phyloP scores from a whole-genome alignment of 2,797 vertebrate genomes.

The Rallus crepitans region DNA sequence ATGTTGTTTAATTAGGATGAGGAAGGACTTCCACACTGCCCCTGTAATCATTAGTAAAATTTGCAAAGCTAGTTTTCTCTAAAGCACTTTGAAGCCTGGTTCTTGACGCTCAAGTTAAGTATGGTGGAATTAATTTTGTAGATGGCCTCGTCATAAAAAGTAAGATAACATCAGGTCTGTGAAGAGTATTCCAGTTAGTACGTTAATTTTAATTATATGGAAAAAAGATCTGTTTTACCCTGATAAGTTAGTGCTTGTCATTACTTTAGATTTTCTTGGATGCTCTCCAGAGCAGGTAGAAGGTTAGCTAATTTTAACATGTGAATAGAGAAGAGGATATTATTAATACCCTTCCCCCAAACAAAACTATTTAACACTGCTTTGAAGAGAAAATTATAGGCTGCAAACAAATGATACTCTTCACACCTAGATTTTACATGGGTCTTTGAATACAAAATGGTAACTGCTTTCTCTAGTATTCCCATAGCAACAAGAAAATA shows the following conservation, averaged over 20 bases:
- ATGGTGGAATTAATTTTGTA: conserved; percentile 43
- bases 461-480: conserved; percentile 34
- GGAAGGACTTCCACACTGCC: not conserved
- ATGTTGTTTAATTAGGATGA: not conserved
- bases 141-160: conserved; percentile 1
- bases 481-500: conserved; percentile 67
- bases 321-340: conserved; percentile 35
- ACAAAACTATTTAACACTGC: conserved; percentile 45
- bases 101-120: conserved; percentile 35
- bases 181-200: conserved; percentile 33
- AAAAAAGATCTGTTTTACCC: conserved; percentile 41
- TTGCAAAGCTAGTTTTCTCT: conserved; percentile 31
- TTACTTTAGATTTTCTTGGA: conserved; percentile 22
- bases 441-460: conserved; percentile 41
- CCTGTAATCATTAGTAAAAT: not conserved
- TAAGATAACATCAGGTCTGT: conserved; percentile 29
- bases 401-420: conserved; percentile 26
- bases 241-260: conserved; percentile 42
- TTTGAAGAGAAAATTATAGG: conserved; percentile 66
- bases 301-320: conserved; percentile 50
- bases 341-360: not conserved
- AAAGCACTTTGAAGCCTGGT: not conserved
- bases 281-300: conserved; percentile 55
- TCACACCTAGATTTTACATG: conserved; percentile 63
- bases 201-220: conserved; percentile 50